phyloP scores from a whole-genome alignment of 2,797 vertebrate species.

The Cyclopterus lumpus region DNA sequence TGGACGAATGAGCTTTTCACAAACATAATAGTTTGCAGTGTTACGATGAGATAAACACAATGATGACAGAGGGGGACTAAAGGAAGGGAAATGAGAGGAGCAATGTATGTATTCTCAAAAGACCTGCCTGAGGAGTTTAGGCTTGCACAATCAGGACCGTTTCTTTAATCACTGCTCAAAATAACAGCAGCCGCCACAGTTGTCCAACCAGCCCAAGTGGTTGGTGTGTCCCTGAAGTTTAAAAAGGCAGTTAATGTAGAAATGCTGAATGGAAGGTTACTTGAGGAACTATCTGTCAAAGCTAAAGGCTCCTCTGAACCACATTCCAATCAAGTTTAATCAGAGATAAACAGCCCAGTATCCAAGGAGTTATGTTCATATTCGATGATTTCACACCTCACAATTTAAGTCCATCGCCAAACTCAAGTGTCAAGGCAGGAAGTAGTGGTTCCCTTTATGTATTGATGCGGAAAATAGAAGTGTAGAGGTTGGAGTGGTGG shows the following conservation, averaged over 20 bases:
- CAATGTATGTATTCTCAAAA: slow-evolving; percentile 31
- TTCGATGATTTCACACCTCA: fast-evolving
- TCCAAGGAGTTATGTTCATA: background rate
- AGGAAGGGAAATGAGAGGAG: slow-evolving; percentile 32
- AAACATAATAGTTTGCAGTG: slow-evolving; percentile 58
- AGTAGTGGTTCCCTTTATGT: background rate
- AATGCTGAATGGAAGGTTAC: slow-evolving; percentile 12
- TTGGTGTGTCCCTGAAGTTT: slow-evolving; percentile 25
- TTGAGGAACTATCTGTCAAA: background rate
- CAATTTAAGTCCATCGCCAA: background rate
- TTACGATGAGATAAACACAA: slow-evolving; percentile 56
- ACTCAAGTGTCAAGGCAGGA: background rate
- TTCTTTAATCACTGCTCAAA: slow-evolving; percentile 18
- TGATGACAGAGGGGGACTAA: slow-evolving; percentile 76
- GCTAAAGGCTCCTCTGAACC: background rate
- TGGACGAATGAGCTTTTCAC: slow-evolving; percentile 33
- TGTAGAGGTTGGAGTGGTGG: background rate
- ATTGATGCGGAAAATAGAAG: background rate
- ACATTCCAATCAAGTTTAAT: background rate
- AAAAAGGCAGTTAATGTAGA: slow-evolving; percentile 23
- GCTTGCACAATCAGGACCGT: background rate
- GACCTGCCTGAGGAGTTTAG: slow-evolving; percentile 19
- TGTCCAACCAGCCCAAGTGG: slow-evolving; percentile 23
- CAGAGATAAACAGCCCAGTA: background rate
- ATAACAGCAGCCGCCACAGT: slow-evolving; percentile 31